Evolutionary conservation across 2,888 invertebrate species (phyloP).

Genomic region (Achlya flavicornis): DNA sequence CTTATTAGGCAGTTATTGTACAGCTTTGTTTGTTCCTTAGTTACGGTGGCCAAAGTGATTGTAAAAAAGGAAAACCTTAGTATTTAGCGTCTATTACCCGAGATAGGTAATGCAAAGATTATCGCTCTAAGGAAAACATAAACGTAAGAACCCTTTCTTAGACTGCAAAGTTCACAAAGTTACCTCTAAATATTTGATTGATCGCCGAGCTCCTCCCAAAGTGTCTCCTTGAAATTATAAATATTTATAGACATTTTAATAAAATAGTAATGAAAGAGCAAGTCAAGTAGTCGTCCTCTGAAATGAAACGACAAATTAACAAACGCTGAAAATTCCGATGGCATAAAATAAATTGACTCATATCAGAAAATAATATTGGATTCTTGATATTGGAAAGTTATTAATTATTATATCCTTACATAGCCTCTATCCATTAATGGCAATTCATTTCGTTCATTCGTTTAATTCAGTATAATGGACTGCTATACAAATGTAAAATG

Average conservation of each 20-base stretch:
- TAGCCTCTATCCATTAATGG: neutral
- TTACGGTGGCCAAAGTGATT: no score
- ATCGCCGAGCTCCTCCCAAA: neutral
- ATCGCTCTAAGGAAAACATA: no score
- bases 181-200: constrained; percentile 5
- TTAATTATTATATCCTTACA: neutral
- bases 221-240: neutral
- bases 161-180: neutral
- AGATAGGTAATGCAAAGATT: no score
- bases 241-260: constrained; percentile 4
- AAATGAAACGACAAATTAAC: neutral
- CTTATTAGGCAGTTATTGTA: no score
- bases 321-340: neutral
- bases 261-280: neutral
- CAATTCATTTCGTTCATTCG: neutral
- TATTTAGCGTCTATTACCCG: no score
- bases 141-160: neutral
- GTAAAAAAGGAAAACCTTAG: no score
- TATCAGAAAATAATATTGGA: constrained; percentile 1
- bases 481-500: no score
- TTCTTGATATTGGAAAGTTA: neutral
- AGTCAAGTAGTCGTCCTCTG: neutral
- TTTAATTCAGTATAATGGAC: no score
- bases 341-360: constrained; percentile 5
- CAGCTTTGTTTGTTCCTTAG: no score